Percentiles rank a stretch among this genome's conserved stretches.
Conservation (phyloP, 2,888 invertebrate species). For the Phyllotreta cruciferae region DNA sequence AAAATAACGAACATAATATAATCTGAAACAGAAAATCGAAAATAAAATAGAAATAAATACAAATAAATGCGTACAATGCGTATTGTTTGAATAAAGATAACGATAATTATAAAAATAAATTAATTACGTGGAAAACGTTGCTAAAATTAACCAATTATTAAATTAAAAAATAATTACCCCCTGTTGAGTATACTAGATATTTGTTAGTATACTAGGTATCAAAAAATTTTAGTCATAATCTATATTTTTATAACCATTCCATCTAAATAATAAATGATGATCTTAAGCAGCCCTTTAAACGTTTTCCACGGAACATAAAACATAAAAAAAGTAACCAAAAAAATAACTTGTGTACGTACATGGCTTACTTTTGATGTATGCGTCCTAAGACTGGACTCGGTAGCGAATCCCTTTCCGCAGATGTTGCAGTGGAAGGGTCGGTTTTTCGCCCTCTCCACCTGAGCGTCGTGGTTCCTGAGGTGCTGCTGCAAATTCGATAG, state of each 20-base stretch:
- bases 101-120: conserved; percentile 37
- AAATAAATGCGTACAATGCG: conserved; percentile 29
- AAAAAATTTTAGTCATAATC: too few relatives aligned
- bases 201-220: too few relatives aligned
- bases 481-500: conserved; percentile 96
- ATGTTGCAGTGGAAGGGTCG: conserved; percentile 95
- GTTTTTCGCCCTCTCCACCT: conserved; percentile 93
- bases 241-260: background rate
- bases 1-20: conserved; percentile 26
- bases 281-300: conserved; percentile 14
- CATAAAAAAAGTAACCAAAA: conserved; percentile 34
- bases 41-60: conserved; percentile 34
- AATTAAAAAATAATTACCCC: too few relatives aligned
- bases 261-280: background rate
- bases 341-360: conserved; percentile 63
- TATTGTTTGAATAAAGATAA: conserved; percentile 44
- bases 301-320: conserved; percentile 33
- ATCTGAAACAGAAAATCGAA: conserved; percentile 34
- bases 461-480: conserved; percentile 93
- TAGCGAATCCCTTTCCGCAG: conserved; percentile 96
- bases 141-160: background rate
- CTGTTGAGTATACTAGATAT: too few relatives aligned
- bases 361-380: conserved; percentile 96
- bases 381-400: conserved; percentile 92
- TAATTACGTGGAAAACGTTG: conserved; percentile 34